Percentiles rank a stretch among this genome's conserved stretches.
phyloP scores from a whole-genome alignment of 2,113 vertebrate genomes.

The Lontra canadensis region DNA sequence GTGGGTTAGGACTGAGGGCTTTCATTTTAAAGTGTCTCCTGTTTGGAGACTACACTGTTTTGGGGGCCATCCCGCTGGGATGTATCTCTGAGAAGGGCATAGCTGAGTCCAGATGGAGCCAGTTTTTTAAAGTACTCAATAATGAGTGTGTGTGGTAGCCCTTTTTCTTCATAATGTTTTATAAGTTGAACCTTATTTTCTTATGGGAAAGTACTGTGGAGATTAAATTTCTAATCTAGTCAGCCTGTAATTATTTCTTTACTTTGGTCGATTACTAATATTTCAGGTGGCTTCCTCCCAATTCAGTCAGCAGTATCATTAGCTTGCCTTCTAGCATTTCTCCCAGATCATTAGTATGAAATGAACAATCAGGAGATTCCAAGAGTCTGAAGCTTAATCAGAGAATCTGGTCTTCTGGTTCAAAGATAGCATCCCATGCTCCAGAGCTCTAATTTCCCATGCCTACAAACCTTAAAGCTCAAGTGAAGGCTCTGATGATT shows the following conservation, averaged over 20 bases:
- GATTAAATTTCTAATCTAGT: constrained; percentile 41
- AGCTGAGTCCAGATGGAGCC: neutral
- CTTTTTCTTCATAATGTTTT: constrained; percentile 20
- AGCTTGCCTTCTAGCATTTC: constrained; percentile 35
- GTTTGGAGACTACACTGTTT: neutral
- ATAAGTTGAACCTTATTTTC: neutral
- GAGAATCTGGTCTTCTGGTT: constrained; percentile 14
- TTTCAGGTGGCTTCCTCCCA: constrained; percentile 37
- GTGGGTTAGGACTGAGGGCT: neutral
- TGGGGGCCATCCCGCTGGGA: neutral
- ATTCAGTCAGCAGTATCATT: neutral
- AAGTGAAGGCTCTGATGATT: neutral
- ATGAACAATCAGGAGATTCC: constrained; percentile 3
- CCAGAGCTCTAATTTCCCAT: neutral
- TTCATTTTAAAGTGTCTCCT: neutral
- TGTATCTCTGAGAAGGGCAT: neutral
- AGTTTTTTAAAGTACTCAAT: neutral
- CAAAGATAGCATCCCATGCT: neutral
- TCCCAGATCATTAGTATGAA: neutral
- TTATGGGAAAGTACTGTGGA: neutral
- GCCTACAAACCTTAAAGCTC: neutral
- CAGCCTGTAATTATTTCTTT: neutral
- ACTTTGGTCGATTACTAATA: neutral
- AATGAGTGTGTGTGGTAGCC: neutral
- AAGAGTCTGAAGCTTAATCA: neutral